Base-by-base conservation (phyloP, 2,797 vertebrate species). In the Aeoliscus strigatus region DNA sequence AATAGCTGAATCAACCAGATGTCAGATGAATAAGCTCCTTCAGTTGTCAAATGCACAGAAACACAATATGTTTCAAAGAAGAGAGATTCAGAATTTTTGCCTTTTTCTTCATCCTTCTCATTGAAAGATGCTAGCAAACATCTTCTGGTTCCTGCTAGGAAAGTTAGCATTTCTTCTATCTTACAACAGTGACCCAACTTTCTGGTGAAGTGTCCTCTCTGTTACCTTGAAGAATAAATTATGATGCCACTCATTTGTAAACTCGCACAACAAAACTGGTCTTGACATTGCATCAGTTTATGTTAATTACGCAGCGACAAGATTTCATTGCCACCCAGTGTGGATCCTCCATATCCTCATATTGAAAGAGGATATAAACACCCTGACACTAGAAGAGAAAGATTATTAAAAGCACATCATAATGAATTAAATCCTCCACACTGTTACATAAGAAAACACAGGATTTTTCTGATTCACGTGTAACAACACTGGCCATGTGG, bases 351-450 rank as follows among this genome's bases (percentile, higher is more conserved):
- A 39, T 51, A 49, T 68, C 14, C 6, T n/a, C 29, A 14, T 54
- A 38, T 16, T 25, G 29, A 17, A 10, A 16, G 8, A 46, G 49
- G 51, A 27, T 4, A 13, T 59, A 76, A 43, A 27, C 14, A 18
- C 27, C 21, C 16, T 15, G 43, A 47, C 29, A 45, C 5, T 13
- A 37, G 39, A 15, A 41, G 45, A 49, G 52, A 49, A 67, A 72
- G 73, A 8, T 61, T 72, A 77, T 79, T 72, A 66, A 66, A 76
- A 75, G 67, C 60, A 38, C 59, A 32, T 43, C 46, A 49, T 65
- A 76, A 86, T n/a, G n/a, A n/a, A n/a, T n/a, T n/a, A n/a, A n/a
- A n/a, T 87, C 74, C 69, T 51, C 38, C 30, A 48, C 39, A 30
- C 51, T 65, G 61, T 83, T 79, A 85, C 75, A 50, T 68, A 76